phyloP scores from a whole-genome alignment of 1,140 invertebrate species.

The Platorchestia sp. region DNA sequence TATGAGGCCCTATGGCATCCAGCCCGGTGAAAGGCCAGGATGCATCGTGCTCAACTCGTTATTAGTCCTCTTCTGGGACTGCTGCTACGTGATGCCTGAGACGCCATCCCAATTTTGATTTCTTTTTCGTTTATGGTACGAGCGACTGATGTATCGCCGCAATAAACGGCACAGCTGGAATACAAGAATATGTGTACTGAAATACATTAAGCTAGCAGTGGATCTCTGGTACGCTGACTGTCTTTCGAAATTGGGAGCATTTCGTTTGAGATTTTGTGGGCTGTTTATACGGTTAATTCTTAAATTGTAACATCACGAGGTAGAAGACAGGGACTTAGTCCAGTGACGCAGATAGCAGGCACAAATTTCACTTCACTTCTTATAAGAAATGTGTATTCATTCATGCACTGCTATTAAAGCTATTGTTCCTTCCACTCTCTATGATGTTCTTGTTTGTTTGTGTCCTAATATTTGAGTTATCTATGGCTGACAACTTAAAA shows the following conservation, averaged over 20 bases:
- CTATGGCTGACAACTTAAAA: neutral
- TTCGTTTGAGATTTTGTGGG: neutral
- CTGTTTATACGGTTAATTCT: neutral
- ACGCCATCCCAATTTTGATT: neutral
- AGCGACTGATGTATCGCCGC: neutral
- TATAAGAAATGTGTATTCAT: neutral
- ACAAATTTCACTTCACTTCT: neutral
- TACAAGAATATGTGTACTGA: no score
- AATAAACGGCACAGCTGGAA: no score
- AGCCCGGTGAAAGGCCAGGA: neutral
- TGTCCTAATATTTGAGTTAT: neutral
- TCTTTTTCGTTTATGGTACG: neutral
- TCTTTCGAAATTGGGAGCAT: neutral
- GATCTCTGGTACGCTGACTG: neutral
- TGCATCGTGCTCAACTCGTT: neutral
- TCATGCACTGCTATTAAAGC: neutral
- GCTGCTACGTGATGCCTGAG: neutral
- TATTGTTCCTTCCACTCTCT: neutral
- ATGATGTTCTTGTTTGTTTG: neutral
- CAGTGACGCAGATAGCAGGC: neutral
- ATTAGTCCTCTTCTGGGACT: neutral
- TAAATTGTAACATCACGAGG: neutral
- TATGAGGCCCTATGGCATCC: conserved; percentile 2
- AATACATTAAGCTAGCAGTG: neutral
- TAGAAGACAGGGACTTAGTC: neutral